A percentile compares a stretch with the other conserved stretches of the same genome.
Conservation (phyloP, 1,140 invertebrate genomes). For the Pachypsylla venusta region DNA sequence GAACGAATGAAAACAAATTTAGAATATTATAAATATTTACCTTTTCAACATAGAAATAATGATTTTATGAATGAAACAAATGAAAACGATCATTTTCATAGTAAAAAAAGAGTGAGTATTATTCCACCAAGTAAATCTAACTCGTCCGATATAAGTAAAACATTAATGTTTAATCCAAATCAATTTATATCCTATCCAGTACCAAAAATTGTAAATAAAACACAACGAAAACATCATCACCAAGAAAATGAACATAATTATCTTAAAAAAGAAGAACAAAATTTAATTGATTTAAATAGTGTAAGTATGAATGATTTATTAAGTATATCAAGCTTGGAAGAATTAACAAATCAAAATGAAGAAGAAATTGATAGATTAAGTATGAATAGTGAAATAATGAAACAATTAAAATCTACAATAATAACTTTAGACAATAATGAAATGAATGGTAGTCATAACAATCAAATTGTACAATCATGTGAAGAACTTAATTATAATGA, state of each 20-base stretch:
- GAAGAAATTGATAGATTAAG: neutral
- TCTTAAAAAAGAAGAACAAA: neutral
- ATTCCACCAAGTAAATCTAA: conserved; percentile 8
- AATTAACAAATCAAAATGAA: neutral
- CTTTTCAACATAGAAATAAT: neutral
- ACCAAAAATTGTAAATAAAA: no score
- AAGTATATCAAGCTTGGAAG: neutral
- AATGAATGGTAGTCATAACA: neutral
- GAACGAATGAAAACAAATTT: no score
- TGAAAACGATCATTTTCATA: neutral
- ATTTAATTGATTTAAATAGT: neutral
- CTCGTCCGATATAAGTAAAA: neutral
- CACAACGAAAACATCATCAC: no score
- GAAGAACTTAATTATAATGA: neutral
- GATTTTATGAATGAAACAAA: neutral
- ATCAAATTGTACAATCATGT: neutral
- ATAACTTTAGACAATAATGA: conserved; percentile 2
- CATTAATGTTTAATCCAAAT: conserved; percentile 7
- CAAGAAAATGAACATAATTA: no score
- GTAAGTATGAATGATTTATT: conserved; percentile 2
- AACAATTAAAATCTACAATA: conserved; percentile 4
- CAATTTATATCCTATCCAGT: neutral
- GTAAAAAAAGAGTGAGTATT: conserved; percentile 3
- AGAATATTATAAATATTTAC: neutral
- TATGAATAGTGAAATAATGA: conserved; percentile 3